Base-by-base conservation (phyloP, 2,888 invertebrate genomes). In the Agrypnus murinus region DNA sequence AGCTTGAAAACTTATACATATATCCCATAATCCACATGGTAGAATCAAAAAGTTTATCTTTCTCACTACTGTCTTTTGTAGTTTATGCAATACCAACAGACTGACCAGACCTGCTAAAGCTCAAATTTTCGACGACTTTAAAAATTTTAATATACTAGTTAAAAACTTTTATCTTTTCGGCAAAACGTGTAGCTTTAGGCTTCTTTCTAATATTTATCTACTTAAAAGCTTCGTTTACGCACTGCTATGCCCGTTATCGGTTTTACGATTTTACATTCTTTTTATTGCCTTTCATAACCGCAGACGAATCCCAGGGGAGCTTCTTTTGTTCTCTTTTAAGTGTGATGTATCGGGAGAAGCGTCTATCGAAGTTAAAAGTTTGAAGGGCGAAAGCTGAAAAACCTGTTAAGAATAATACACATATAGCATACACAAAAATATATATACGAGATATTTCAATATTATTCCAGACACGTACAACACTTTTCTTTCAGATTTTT, bases 191-290 rank as follows among this genome's bases (percentile, higher is more conserved):
- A 7, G 19, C 46, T 46, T 10, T 32, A n/a, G 14, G 12, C 2
- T 50, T 25, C 50, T 7, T 7, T 50, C 50, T 50, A 50, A 19
- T 46, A 46, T 50, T 50, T 50, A 50, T 50, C 50, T 50, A 32
- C 50, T 25, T 32, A 19, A 50, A 19, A 46, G 46, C 46, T 25
- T 10, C 46, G 46, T 25, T 46, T 46, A 43, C 43, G 43, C 15
- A 9, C 19, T 5, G 46, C 9, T 15, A 25, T 46, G 46, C 19
- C 19, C 10, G 46, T n/a, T 25, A 25, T 46, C 19, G 25, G 25
- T 46, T 46, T 25, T 25, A n/a, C 46, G 46, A 25, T 12, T 43
- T 43, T 43, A 8, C 14, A 43, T 43, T 46, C 19, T 17, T 25
- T 17, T 46, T 25, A 25, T 25, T 25, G 46, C 17, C 19, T 15